A percentile compares a stretch with the other conserved stretches of the same genome.
These are phyloP conservation scores for Diachasma alloeum DNA, from an alignment of 1,140 invertebrate genomes.

Conservation along the genomic window DNA sequence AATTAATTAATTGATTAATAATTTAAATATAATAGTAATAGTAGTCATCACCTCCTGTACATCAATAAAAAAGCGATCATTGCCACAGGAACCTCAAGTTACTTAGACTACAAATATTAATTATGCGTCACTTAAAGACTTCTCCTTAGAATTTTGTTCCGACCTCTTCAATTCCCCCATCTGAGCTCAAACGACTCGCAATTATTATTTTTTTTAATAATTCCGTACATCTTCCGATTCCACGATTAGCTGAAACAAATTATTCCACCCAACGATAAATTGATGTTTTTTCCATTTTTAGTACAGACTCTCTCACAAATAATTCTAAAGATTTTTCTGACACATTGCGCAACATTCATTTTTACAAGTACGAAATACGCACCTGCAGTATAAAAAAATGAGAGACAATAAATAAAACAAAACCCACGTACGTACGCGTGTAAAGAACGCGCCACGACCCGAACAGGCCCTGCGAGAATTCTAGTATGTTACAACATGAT, in stretches of 20 bases:
- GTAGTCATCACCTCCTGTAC: constrained; percentile 53
- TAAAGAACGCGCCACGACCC: constrained; percentile 21
- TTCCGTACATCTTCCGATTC: background rate
- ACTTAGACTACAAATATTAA: constrained; percentile 60
- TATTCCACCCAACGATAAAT: too few relatives aligned
- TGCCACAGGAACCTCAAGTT: constrained; percentile 63
- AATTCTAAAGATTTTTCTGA: too few relatives aligned
- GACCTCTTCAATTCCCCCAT: too few relatives aligned
- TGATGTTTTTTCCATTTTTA: too few relatives aligned
- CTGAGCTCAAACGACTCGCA: too few relatives aligned
- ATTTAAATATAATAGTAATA: constrained; percentile 55
- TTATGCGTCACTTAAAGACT: constrained; percentile 39
- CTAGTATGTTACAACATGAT: constrained; percentile 51
- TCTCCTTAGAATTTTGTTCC: background rate
- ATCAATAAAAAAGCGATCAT: constrained; percentile 58
- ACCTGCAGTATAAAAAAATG: too few relatives aligned
- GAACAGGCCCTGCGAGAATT: constrained; percentile 41
- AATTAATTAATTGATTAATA: constrained; percentile 27
- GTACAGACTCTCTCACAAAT: too few relatives aligned
- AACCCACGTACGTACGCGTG: constrained; percentile 46
- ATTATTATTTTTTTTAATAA: constrained; percentile 12
- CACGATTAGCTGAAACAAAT: too few relatives aligned
- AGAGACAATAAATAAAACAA: background rate
- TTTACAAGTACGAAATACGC: too few relatives aligned
- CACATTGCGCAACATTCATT: too few relatives aligned